Evolutionary conservation across 2,113 vertebrate species (phyloP).

Genomic region (Sardina pilchardus): DNA sequence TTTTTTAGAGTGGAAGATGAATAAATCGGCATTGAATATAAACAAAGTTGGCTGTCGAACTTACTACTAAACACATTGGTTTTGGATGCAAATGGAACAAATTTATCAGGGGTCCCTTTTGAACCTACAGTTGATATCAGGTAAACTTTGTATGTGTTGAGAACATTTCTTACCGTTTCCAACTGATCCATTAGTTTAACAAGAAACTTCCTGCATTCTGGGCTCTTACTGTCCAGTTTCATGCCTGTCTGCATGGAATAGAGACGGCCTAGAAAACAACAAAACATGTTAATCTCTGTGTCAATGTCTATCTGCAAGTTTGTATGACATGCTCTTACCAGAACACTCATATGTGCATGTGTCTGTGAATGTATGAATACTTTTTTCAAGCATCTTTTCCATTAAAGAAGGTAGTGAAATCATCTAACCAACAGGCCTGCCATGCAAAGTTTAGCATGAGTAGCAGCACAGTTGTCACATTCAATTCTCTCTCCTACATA

Average conservation of each 20-base stretch:
- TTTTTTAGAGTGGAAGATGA: too few species aligned
- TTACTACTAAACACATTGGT: too few species aligned
- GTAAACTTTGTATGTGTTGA: neutral
- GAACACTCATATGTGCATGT: neutral
- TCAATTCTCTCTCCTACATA: neutral
- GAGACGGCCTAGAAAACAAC: slow-evolving; percentile 82
- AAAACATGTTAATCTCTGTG: neutral
- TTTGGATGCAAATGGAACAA: too few species aligned
- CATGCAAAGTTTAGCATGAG: neutral
- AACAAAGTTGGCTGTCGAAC: too few species aligned
- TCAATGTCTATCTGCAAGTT: neutral
- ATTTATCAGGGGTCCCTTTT: neutral
- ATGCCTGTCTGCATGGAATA: slow-evolving; percentile 96
- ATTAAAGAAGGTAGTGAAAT: neutral
- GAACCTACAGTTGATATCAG: neutral
- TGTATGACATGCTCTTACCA: neutral
- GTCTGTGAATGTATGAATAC: neutral
- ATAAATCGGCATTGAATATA: too few species aligned
- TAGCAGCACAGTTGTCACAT: neutral
- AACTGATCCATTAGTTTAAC: slow-evolving; percentile 94
- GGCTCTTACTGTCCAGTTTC: slow-evolving; percentile 96
- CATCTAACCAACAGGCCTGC: slow-evolving; percentile 29
- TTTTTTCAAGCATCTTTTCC: neutral
- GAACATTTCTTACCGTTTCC: slow-evolving; percentile 82
- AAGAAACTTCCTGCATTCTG: slow-evolving; percentile 94